Evolutionary conservation across 2,797 vertebrate species (phyloP).

Genomic region (Numenius phaeopus): DNA sequence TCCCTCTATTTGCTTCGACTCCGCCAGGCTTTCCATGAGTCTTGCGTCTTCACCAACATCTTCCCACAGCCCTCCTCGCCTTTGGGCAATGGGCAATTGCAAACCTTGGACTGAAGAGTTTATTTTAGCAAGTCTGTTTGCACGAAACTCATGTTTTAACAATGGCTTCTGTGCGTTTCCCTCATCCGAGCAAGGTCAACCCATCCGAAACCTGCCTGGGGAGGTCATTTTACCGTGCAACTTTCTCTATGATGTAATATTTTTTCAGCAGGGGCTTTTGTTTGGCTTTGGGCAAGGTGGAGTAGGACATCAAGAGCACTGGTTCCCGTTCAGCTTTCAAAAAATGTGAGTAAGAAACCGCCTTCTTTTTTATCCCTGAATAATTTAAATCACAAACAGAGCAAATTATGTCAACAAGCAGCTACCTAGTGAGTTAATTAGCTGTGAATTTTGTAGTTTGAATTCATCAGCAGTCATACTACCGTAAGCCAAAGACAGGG

Average conservation of each 20-base stretch:
- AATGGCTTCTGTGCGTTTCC: neutral
- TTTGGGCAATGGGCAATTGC: neutral
- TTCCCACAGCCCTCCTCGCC: neutral
- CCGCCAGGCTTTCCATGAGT: rapidly evolving
- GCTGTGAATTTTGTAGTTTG: neutral
- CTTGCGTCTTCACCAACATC: rapidly evolving
- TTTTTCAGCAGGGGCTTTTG: neutral
- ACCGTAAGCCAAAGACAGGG: neutral
- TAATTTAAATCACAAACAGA: neutral
- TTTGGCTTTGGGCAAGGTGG: neutral
- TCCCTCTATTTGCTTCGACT: rapidly evolving
- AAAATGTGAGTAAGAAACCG: neutral
- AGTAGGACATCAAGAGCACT: neutral
- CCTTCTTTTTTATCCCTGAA: neutral
- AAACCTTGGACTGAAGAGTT: neutral
- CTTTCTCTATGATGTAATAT: neutral
- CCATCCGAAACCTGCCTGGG: neutral
- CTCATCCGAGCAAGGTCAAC: neutral
- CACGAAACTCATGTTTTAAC: neutral
- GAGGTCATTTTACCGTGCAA: neutral
- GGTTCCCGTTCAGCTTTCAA: neutral
- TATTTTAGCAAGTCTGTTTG: neutral
- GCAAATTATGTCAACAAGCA: neutral
- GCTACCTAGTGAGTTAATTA: neutral
- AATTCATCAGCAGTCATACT: neutral